Conservation (phyloP, 1,140 invertebrate genomes). For the Oreohelix idahoensis region DNA sequence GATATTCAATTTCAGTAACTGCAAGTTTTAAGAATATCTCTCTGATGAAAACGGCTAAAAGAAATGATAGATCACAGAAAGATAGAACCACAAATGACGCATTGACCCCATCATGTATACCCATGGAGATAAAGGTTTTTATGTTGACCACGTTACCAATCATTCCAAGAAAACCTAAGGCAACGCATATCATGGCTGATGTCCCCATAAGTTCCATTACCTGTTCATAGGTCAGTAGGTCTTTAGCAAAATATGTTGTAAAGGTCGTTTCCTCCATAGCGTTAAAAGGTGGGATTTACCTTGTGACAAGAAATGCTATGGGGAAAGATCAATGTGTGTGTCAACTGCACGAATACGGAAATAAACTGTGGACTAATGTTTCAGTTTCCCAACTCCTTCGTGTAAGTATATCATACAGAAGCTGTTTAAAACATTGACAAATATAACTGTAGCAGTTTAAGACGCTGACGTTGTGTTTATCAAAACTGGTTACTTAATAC, state of each 20-base stretch:
- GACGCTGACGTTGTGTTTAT: no score
- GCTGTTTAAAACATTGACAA: no score
- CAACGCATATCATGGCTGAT: not conserved
- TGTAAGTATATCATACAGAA: no score
- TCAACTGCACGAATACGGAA: no score
- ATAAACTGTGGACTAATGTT: no score
- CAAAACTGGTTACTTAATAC: no score
- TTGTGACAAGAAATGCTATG: no score
- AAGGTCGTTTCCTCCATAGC: no score
- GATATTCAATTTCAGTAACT: not conserved
- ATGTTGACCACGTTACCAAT: not conserved
- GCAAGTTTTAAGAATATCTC: not conserved
- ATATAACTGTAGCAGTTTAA: no score
- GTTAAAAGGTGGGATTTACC: no score
- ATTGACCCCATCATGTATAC: not conserved
- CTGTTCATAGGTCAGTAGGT: not conserved
- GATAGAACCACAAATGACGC: not conserved
- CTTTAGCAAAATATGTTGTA: not conserved
- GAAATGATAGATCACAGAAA: not conserved
- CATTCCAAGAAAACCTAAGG: not conserved
- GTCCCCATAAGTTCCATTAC: not conserved
- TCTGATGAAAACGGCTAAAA: not conserved
- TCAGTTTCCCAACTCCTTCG: no score
- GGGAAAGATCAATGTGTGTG: no score
- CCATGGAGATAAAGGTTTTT: not conserved